Evolutionary conservation across 2,888 invertebrate species (phyloP).

Genomic region (Endotricha flammealis): DNA sequence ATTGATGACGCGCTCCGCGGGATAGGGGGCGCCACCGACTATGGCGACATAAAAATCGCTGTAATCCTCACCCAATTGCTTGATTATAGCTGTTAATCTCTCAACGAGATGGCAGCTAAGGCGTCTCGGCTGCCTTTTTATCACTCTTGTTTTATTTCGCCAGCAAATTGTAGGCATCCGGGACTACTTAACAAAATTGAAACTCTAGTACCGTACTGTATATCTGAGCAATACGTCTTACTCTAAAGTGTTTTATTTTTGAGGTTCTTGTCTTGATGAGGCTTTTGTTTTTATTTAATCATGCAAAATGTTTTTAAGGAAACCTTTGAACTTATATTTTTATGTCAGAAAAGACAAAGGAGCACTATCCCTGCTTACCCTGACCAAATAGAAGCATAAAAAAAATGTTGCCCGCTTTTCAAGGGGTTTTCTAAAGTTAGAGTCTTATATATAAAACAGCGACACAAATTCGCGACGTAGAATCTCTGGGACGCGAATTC

Average conservation of each 20-base stretch:
- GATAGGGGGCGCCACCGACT: constrained; percentile 30
- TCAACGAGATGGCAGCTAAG: constrained; percentile 49
- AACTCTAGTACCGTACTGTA: constrained; percentile 45
- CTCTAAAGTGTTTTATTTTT: constrained; percentile 32
- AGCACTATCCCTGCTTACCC: too few species aligned
- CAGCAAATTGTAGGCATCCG: constrained; percentile 56
- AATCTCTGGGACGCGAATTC: too few species aligned
- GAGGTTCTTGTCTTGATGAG: constrained; percentile 6
- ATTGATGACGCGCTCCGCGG: constrained; percentile 40
- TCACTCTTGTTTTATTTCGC: constrained; percentile 56
- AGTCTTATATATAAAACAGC: too few species aligned
- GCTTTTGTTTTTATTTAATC: too few species aligned
- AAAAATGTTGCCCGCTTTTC: too few species aligned
- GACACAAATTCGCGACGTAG: too few species aligned
- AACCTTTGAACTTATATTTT: too few species aligned
- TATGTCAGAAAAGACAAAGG: too few species aligned
- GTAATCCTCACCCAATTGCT: constrained; percentile 70
- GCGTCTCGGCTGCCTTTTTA: constrained; percentile 49
- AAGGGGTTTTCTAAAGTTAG: too few species aligned
- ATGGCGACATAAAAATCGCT: constrained; percentile 62
- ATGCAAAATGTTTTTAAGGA: too few species aligned
- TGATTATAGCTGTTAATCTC: constrained; percentile 73
- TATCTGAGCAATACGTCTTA: constrained; percentile 40
- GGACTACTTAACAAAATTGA: constrained; percentile 68
- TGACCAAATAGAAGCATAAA: too few species aligned